These are phyloP conservation scores for Microctenopoma lineatum DNA, from an alignment of 2,797 vertebrate species.

Conservation along the genomic window DNA sequence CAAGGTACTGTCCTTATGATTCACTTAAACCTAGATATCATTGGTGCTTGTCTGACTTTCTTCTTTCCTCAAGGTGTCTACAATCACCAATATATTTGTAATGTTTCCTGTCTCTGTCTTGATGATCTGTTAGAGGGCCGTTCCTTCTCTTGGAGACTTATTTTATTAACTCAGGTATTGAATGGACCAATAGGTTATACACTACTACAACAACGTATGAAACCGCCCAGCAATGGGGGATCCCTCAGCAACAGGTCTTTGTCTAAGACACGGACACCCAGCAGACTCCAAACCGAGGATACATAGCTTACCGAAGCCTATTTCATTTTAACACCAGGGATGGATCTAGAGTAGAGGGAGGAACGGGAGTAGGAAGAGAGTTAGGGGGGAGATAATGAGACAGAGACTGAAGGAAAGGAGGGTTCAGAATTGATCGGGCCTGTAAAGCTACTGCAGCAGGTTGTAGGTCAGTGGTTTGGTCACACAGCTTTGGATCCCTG, in stretches of 20 bases:
- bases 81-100: constrained; percentile 24
- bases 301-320: constrained; percentile 48
- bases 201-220: constrained; percentile 18
- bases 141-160: constrained; percentile 8
- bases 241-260: constrained; percentile 58
- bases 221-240: constrained; percentile 35
- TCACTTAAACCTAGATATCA: constrained; percentile 53
- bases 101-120: constrained; percentile 39
- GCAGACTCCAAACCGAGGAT: constrained; percentile 59
- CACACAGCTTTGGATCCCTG: constrained; percentile 62
- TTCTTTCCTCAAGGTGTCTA: constrained; percentile 32
- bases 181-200: constrained; percentile 8
- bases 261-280: constrained; percentile 44
- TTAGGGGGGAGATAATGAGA: constrained; percentile 56
- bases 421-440: constrained; percentile 67
- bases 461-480: constrained; percentile 70
- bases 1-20: constrained; percentile 39
- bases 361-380: constrained; percentile 21
- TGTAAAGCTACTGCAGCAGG: constrained; percentile 66
- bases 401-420: constrained; percentile 31
- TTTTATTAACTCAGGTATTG: constrained; percentile 19
- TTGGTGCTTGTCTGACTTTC: constrained; percentile 30
- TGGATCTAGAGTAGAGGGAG: constrained; percentile 17
- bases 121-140: constrained; percentile 5
- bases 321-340: constrained; percentile 62